Evolutionary conservation across 2,888 invertebrate species (phyloP).

Genomic region (Prostheceraeus crozeri): DNA sequence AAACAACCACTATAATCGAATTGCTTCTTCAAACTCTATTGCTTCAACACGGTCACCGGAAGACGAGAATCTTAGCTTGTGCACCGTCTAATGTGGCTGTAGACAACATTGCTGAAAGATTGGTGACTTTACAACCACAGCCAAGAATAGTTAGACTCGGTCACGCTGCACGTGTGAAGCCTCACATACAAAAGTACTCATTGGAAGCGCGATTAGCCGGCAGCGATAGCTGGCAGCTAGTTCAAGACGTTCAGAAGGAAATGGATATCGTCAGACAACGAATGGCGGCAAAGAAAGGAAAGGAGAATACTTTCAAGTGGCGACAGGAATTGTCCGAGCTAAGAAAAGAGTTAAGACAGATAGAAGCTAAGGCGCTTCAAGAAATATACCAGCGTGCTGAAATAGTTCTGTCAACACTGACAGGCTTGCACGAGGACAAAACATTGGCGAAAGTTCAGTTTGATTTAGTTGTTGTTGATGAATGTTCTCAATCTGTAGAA

Average conservation of each 20-base stretch:
- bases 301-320: slow-evolving; percentile 44
- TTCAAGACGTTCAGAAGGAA: slow-evolving; percentile 58
- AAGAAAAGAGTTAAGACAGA: slow-evolving; percentile 57
- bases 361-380: slow-evolving; percentile 54
- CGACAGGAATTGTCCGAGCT: slow-evolving; percentile 55
- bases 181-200: slow-evolving; percentile 58
- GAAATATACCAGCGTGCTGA: slow-evolving; percentile 55
- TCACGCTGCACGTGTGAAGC: slow-evolving; percentile 60
- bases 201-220: slow-evolving; percentile 59
- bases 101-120: slow-evolving; percentile 60
- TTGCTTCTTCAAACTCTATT: slow-evolving; percentile 57
- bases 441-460: slow-evolving; percentile 57
- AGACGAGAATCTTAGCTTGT: slow-evolving; percentile 58
- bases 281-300: slow-evolving; percentile 30
- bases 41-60: slow-evolving; percentile 1
- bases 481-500: slow-evolving; percentile 62
- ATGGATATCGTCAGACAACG: slow-evolving; percentile 47
- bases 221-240: slow-evolving; percentile 57
- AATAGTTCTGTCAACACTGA: slow-evolving; percentile 29
- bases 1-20: slow-evolving; percentile 62
- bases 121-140: no score
- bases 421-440: slow-evolving; percentile 10
- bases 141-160: no score
- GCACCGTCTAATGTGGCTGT: slow-evolving; percentile 63
- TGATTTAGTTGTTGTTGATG: slow-evolving; percentile 61